Base-by-base conservation (phyloP, 1,140 invertebrate genomes). In the Apis florea region DNA sequence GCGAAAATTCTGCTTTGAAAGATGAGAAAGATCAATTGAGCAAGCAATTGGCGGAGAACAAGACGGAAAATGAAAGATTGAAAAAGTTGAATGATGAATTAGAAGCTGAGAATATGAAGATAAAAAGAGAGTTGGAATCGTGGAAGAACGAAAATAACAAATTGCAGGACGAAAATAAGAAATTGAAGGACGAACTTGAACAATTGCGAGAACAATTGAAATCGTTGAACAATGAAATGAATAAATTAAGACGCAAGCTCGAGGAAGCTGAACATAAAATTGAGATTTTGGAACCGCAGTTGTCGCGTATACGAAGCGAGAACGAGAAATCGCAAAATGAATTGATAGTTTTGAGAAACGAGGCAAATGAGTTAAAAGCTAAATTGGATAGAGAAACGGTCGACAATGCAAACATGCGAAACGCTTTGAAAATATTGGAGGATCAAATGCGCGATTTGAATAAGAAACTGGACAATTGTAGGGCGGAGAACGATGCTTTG, bases 381-480 rank as follows among this genome's bases (percentile, higher is more conserved):
- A 71, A 72, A 31, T 40, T 86, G n/a, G 26, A 21, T 17, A 31
- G 26, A 11, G 87, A 89, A 61, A 79, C 12, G 63, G 40, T 19
- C 9, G 68, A 68, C 24, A 82, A 68, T 47, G 15, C 59, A 56
- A 72, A 58, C 31, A 78, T 80, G 79, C 68, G 63, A n/a, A 61
- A 77, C 68, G 89, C 89, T 64, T 53, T 90, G 31, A 26, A n/a
- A 51, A 79, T 88, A 13, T n/a, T 90, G 63, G 89, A 91, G 72
- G 81, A 73, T 17, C 81, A 90, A 54, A 69, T 91, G 31, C 83
- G 87, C 12, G 86, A 85, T 53, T 89, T 31, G 81, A 72, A 78
- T 15, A 86, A n/a, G 84, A 85, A 63, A 63, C 40, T 90, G 15
- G 81, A 87, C 15, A 76, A 78, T n/a, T 40, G 77, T 8, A 85